Conservation (phyloP, 2,888 invertebrate species). For the Tubulanus polymorphus region DNA sequence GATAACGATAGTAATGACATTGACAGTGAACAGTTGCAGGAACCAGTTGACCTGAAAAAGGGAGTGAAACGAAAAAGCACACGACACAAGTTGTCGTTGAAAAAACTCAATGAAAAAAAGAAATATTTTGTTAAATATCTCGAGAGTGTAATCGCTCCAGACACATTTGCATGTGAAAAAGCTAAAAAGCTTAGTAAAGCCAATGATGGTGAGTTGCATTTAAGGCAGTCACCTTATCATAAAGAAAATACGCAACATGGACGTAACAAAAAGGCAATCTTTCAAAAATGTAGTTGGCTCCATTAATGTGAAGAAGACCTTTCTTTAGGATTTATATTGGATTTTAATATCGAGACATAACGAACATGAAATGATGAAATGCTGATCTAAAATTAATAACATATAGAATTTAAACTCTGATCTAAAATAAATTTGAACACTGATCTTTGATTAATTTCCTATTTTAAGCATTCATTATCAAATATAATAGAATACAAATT, state of each 20-base stretch:
- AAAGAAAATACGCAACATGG: neutral
- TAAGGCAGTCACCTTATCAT: neutral
- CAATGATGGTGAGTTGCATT: neutral
- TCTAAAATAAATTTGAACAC: too few relatives aligned
- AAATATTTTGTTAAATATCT: constrained; percentile 10
- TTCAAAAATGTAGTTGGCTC: too few relatives aligned
- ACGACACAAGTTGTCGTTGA: constrained; percentile 2
- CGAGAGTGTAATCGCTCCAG: constrained; percentile 6
- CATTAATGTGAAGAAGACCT: too few relatives aligned
- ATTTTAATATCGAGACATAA: too few relatives aligned
- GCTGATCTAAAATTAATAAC: too few relatives aligned
- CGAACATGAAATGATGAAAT: too few relatives aligned
- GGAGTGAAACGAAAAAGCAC: too few relatives aligned
- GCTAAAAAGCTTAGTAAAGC: constrained; percentile 5
- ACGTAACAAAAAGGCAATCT: neutral
- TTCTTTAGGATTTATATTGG: too few relatives aligned
- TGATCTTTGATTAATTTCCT: too few relatives aligned
- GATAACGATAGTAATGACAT: neutral
- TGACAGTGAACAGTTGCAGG: neutral
- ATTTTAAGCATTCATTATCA: too few relatives aligned
- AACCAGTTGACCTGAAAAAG: neutral
- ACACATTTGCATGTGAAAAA: neutral
- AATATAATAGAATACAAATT: too few relatives aligned
- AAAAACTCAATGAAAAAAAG: constrained; percentile 11
- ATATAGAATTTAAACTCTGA: too few relatives aligned